Evolutionary conservation across 2,888 invertebrate species (phyloP), one percentile per base, ranked within the genome.

Genomic region (Spisula subtruncata): DNA sequence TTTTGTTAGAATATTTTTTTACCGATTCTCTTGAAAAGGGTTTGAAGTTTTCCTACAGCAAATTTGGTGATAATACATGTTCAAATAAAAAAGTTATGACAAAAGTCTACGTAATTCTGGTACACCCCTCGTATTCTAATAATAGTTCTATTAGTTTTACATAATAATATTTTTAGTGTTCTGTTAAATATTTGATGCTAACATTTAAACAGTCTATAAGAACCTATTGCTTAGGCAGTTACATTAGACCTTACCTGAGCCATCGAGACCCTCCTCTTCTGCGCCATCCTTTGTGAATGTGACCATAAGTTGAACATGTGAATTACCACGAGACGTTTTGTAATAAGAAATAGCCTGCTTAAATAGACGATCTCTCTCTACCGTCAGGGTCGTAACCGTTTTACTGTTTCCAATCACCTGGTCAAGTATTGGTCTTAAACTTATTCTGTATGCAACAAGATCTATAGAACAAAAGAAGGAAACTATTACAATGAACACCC

Each of bases 401-500:
- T 86, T 81, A 81, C 83, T 83, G 4, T 60, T 56, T 5, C 90
- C 90, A 0, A 86, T 89, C 14, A 92, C 83, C 54, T 86, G 82
- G 54, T 92, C 91, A 54, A 92, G 41, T n/a, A 87, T 85, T 32
- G 92, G 92, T 14, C 81, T 60, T 41, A 91, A 75, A 12, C 51
- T 56, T 12, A 82, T 25, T 16, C 90, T 60, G 46, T 87, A 90
- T 4, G 85, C 56, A 12, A 87, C 35, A 54, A 90, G 75, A 87
- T 87, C 90, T 90, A 29, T 35, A 60, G 54, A 6, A 32, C 2
- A 6, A 80, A 80, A 20, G 46, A 71, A 10, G 29, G 41, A 41
- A 5, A 41, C 8, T 41, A 41, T 41, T 41, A 41, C 41, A 41
- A 41, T 41, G 2, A 41, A 41, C 41, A 41, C 41, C 8, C n/a